Evolutionary conservation across 2,113 vertebrate species (phyloP).

Genomic region (Thalassarche chlororhynchos): DNA sequence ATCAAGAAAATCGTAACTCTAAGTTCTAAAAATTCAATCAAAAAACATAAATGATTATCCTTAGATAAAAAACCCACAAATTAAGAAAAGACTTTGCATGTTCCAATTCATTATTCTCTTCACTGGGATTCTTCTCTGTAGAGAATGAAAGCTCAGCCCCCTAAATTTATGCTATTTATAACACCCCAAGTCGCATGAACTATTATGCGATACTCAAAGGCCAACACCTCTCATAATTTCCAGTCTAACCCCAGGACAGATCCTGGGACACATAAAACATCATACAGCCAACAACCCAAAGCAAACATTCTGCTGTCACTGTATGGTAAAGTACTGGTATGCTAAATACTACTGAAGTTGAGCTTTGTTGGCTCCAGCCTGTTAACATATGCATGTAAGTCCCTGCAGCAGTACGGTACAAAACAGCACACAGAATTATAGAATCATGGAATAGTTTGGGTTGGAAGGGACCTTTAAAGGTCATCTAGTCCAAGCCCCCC

Average conservation of each 20-base stretch:
- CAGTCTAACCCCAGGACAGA: not conserved
- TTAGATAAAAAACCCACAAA: not conserved
- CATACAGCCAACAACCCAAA: not conserved
- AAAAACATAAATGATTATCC: not conserved
- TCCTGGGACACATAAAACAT: not conserved
- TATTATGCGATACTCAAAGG: not conserved
- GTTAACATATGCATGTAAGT: accelerated
- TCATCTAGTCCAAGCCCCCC: not conserved
- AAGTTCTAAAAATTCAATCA: not conserved
- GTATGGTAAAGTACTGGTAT: not conserved
- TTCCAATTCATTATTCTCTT: not conserved
- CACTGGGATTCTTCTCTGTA: not conserved
- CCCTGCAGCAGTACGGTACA: not conserved
- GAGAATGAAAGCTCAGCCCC: not conserved
- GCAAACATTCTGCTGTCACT: not conserved
- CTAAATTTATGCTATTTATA: not conserved
- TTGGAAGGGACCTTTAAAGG: not conserved
- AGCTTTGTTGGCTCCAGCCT: not conserved
- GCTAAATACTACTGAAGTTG: not conserved
- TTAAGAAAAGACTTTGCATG: not conserved
- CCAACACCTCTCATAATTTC: not conserved
- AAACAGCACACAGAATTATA: not conserved
- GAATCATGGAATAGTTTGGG: not conserved
- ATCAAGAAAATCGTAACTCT: not conserved
- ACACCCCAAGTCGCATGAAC: not conserved